Conservation (phyloP, 2,888 invertebrate genomes). For the Bruchidius siliquastri region DNA sequence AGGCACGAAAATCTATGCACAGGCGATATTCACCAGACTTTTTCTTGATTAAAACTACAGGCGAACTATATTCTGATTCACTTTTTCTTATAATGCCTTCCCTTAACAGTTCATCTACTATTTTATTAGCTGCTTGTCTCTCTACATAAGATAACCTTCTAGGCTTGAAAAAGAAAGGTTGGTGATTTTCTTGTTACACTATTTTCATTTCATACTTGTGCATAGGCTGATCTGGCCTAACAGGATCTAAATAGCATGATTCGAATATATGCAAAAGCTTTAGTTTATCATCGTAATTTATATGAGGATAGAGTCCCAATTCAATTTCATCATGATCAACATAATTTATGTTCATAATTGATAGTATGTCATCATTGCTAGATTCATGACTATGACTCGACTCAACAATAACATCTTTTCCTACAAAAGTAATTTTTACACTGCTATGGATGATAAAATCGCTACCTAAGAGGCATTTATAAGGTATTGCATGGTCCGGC, state of each 20-base stretch:
- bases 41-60: neutral
- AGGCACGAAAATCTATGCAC: constrained; percentile 1
- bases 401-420: neutral
- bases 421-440: neutral
- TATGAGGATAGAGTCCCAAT: neutral
- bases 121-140: neutral
- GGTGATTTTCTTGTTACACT: neutral
- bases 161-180: neutral
- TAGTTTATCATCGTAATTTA: neutral
- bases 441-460: neutral
- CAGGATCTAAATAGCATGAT: neutral
- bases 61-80: neutral
- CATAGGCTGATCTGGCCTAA: neutral
- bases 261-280: neutral
- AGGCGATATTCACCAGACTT: neutral
- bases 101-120: neutral
- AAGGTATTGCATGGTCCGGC: neutral
- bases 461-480: neutral
- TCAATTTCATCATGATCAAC: neutral
- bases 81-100: neutral
- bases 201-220: neutral
- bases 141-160: neutral
- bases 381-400: neutral
- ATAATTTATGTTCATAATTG: neutral
- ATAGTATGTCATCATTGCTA: neutral